Evolutionary conservation across 2,888 invertebrate species (phyloP), one percentile per base, ranked within the genome.

Genomic region (Marronus borbonicus): DNA sequence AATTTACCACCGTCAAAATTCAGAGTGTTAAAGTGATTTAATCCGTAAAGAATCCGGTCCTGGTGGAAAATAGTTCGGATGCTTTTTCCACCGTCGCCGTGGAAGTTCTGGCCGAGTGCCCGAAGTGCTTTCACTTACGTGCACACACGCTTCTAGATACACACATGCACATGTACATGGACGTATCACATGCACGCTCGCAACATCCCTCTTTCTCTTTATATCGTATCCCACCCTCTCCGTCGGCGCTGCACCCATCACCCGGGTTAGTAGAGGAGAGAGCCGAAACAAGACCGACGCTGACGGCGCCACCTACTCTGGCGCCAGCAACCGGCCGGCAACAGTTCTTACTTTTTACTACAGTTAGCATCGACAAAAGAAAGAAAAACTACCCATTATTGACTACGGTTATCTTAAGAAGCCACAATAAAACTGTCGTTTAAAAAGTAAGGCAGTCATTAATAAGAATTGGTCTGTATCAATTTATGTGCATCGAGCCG

Each of bases 371-470:
- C 85, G 85, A 86, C 86, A 86, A 87, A 86, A 85, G 87, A 86
- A 87, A 87, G 88, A 87, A 87, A 88, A 88, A 87, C 88, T 86
- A 86, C 86, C 88, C 88, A 88, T 88, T 88, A 88, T 88, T 88
- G 88, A 88, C 88, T 88, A 88, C 88, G 87, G 88, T 88, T 88
- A 88, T 88, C 88, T 88, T 88, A 88, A 88, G 88, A 86, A 87
- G 87, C 86, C 86, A 86, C 88, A 87, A 88, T 88, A 88, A 88
- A 88, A 88, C 86, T 87, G 88, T 88, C 88, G 87, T 88, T 88
- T 87, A 86, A 87, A 87, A 87, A 86, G 87, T 86, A 87, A 87
- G 76, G 81, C 82, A 82, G 86, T 84, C 87, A 86, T 87, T 88
- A 88, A 88, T 87, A 88, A 86, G 86, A 86, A 87, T 87, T 86